Evolutionary conservation across 2,113 vertebrate species (phyloP).

Genomic region (Scomber colias): DNA sequence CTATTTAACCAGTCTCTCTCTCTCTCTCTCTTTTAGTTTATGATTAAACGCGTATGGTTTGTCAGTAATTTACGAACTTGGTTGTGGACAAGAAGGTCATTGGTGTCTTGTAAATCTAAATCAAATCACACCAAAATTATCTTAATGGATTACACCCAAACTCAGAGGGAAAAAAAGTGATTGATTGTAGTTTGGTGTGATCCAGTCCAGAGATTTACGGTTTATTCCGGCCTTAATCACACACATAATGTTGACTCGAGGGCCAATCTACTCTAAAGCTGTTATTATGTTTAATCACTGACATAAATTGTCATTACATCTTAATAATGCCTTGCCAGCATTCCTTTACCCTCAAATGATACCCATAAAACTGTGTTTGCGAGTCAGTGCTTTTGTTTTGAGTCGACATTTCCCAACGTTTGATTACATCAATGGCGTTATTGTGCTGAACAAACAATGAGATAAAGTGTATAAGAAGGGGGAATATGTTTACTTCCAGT

Average conservation of each 20-base stretch:
- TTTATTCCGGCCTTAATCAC: slow-evolving; percentile 3
- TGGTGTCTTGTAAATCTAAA: no score
- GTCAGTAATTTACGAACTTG: neutral
- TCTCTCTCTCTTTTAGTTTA: neutral
- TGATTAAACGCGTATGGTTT: neutral
- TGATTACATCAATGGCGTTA: slow-evolving; percentile 10
- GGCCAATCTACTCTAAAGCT: neutral
- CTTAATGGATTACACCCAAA: slow-evolving; percentile 6
- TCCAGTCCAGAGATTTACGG: neutral
- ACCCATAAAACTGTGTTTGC: slow-evolving; percentile 2
- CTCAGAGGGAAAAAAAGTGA: slow-evolving; percentile 30
- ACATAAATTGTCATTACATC: slow-evolving; percentile 1
- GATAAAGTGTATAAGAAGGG: neutral
- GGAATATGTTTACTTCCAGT: slow-evolving; percentile 18
- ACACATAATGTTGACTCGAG: slow-evolving; percentile 3
- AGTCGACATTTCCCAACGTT: slow-evolving; percentile 28
- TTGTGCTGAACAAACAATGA: slow-evolving; percentile 11
- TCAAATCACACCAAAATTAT: neutral
- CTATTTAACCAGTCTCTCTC: neutral
- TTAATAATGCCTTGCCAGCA: neutral
- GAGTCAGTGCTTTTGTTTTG: slow-evolving; percentile 3
- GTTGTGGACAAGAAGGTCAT: neutral
- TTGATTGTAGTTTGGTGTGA: neutral
- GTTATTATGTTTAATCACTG: neutral
- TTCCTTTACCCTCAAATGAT: slow-evolving; percentile 6